Evolutionary conservation across 2,797 vertebrate genomes (phyloP), one percentile per base, ranked within the genome.

Genomic region (Cyclopterus lumpus): DNA sequence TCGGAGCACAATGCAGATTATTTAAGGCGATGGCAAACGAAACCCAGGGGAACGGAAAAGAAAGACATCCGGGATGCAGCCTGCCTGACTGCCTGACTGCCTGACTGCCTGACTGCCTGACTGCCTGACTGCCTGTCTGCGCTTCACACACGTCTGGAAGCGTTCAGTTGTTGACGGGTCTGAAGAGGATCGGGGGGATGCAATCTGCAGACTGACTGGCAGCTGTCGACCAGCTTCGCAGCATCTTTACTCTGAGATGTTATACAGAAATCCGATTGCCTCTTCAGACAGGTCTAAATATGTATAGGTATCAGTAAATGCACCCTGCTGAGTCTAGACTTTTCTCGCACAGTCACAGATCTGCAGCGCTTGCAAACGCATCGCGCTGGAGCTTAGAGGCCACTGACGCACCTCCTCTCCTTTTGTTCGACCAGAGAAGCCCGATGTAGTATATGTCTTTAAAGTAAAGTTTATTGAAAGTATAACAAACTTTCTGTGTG

Each of bases 1-100:
- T 48, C 7, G 6, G 32, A 86, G 75, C 81, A 67, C n/a, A 12
- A 71, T 30, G 73, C 63, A 79, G 79, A 82, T 71, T 46, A 40
- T 40, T 86, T 65, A 72, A 66, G 67, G 46, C 30, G 65, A 66
- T 59, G 63, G 65, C 34, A 3, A 71, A 76, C 20, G 20, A 70
- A 53, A 57, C 64, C 40, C 64, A 80, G 57, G 32, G 80, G 67
- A 84, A 89, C 28, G 18, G 18, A 62, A 75, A 68, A 59, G 30
- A 64, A 78, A 75, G 58, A 57, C 30, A 55, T 78, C 18, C 57
- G 73, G 65, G 76, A 77, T n/a, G 64, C 63, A 40, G 75, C 46
- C 65, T 4, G 54, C 34, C 71, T 24, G n/a, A n/a, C n/a, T n/a
- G n/a, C n/a, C n/a, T n/a, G n/a, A n/a, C n/a, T n/a, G n/a, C n/a